A percentile compares a stretch with the other conserved stretches of the same genome.
These are phyloP conservation scores for Aptenodytes patagonicus DNA, from an alignment of 2,113 vertebrate genomes.

Conservation along the genomic window DNA sequence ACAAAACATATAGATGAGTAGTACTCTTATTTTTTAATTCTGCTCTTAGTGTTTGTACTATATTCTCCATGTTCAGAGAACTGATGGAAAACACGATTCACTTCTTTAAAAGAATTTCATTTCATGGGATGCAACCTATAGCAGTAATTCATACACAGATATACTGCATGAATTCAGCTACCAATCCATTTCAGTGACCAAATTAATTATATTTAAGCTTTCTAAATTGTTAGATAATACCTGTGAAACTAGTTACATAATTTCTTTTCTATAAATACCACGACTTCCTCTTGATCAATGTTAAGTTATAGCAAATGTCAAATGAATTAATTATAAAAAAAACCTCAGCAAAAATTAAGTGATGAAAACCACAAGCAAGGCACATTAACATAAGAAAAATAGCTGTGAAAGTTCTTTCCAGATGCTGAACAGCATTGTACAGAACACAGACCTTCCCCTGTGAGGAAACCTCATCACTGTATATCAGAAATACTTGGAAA, in stretches of 20 bases:
- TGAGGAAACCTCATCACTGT: neutral
- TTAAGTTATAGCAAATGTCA: neutral
- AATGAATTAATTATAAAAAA: neutral
- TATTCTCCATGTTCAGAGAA: neutral
- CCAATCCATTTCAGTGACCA: neutral
- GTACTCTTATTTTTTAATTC: neutral
- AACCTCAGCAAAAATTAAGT: neutral
- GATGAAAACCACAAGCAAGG: neutral
- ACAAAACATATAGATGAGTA: neutral
- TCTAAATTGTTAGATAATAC: neutral
- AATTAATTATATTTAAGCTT: slow-evolving; percentile 10
- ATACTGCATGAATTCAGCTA: neutral
- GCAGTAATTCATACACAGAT: neutral
- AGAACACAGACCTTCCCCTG: neutral
- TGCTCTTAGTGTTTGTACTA: neutral
- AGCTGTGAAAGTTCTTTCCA: neutral
- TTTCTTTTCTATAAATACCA: neutral
- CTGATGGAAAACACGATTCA: neutral
- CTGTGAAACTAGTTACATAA: neutral
- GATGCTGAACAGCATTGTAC: neutral
- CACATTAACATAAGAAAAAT: neutral
- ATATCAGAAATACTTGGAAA: neutral
- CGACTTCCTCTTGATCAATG: neutral
- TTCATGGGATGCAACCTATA: neutral
- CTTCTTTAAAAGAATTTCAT: slow-evolving; percentile 2